Evolutionary conservation across 2,888 invertebrate genomes (phyloP), one percentile per base, ranked within the genome.

Genomic region (Nomada ruficornis): DNA sequence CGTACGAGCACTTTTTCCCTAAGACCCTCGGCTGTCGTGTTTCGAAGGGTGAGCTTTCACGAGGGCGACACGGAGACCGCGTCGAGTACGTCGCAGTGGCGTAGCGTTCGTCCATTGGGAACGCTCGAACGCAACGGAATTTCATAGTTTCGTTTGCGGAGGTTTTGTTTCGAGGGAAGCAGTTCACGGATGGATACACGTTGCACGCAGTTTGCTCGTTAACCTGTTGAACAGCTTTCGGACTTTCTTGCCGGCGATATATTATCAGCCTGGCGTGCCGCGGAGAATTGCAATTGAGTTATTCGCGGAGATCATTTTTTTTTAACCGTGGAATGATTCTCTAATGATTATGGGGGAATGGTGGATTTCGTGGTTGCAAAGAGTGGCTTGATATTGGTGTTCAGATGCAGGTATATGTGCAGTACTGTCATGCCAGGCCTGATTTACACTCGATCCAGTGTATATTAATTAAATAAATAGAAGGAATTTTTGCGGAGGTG

Each of bases 1-100:
- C 86, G 86, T 79, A 82, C 77, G 86, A 89, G 88, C 84, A 84
- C 86, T 83, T 86, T 44, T 20, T 36, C 42, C 83, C 82, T 75
- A 80, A 86, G 86, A 86, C 80, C 81, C 82, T 78, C 72, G 80
- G 80, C 83, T 70, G 79, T 73, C 77, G 77, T 57, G 74, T 59
- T 84, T 72, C 86, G 86, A 84, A 86, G 77, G 81, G 86, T 74
- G 68, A 69, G 65, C 71, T 77, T 72, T 68, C 71, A 57, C 74
- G 76, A 80, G 81, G 71, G 64, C 55, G 70, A 71, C 64, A 55
- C 64, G 57, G 13, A 23, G 20, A 26, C 23, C 57, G 20, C 57
- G 57, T 20, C 23, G 54, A 47, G 47, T 2, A 47, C 47, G 47
- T 47, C 47, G 64, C 72, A 68, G 75, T 62, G 77, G 42, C 77